Conservation (phyloP, 2,888 invertebrate species). For the Mythimna impura region DNA sequence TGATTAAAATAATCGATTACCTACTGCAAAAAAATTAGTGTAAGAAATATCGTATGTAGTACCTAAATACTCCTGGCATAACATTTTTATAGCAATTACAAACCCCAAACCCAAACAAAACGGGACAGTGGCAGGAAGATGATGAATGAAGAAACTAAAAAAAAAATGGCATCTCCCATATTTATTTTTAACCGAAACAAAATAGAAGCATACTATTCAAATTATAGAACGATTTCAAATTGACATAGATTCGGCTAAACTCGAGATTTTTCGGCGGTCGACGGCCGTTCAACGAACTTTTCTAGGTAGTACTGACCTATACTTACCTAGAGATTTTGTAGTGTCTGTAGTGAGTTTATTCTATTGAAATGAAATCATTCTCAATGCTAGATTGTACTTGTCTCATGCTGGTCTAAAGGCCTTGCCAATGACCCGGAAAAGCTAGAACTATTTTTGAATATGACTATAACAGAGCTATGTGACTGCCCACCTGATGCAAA, state of each 20-base stretch:
- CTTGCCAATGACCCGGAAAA: conserved; percentile 6
- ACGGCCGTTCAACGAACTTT: conserved; percentile 56
- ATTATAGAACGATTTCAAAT: conserved; percentile 55
- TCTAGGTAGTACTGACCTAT: conserved; percentile 60
- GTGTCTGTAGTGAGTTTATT: conserved; percentile 16
- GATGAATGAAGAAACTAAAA: not conserved
- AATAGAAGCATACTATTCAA: conserved; percentile 28
- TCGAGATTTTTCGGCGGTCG: conserved; percentile 62
- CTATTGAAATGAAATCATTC: conserved; percentile 35
- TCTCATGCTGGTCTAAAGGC: conserved; percentile 10
- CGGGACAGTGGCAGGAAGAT: too few relatives aligned
- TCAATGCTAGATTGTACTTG: not conserved
- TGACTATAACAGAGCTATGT: conserved; percentile 4
- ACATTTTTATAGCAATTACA: not conserved
- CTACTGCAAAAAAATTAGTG: too few relatives aligned
- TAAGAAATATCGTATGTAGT: too few relatives aligned
- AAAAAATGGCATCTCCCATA: not conserved
- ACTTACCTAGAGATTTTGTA: conserved; percentile 29
- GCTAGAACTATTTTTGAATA: not conserved
- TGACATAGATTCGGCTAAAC: conserved; percentile 66
- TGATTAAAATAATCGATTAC: too few relatives aligned
- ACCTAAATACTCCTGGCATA: too few relatives aligned
- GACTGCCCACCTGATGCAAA: not conserved
- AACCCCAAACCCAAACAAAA: not conserved
- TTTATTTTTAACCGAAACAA: conserved; percentile 38